These are phyloP conservation scores for Caretta caretta DNA, from an alignment of 2,113 vertebrate species.

Conservation along the genomic window DNA sequence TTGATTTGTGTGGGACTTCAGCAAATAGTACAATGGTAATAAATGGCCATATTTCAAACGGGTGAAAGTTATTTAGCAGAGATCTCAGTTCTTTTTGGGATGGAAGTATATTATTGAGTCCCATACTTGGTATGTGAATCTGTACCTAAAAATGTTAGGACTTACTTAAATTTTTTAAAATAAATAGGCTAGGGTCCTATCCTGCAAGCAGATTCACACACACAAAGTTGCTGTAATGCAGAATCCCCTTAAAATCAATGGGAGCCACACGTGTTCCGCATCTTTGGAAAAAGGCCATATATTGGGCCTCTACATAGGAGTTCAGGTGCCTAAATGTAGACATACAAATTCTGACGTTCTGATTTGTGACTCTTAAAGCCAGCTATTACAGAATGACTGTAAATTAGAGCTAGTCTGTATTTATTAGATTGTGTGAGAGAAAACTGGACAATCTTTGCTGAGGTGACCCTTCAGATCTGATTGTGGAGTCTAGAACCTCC, in stretches of 20 bases:
- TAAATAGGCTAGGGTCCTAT: fast-evolving
- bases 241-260: background rate
- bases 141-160: background rate
- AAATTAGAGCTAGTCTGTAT: background rate
- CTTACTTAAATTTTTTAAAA: background rate
- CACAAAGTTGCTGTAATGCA: background rate
- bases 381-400: background rate
- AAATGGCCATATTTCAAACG: background rate
- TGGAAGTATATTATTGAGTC: background rate
- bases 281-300: background rate
- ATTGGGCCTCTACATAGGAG: background rate
- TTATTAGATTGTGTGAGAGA: background rate
- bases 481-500: background rate
- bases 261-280: background rate
- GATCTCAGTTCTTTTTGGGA: background rate
- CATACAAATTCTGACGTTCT: background rate
- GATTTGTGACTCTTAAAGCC: background rate
- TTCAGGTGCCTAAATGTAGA: background rate
- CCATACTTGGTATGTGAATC: background rate
- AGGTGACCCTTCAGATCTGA: background rate
- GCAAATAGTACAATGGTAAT: background rate
- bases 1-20: fast-evolving
- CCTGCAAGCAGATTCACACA: background rate
- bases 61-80: background rate
- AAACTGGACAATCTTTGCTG: background rate